Conservation (phyloP, 1,140 invertebrate species). For the Anthonomus grandis region DNA sequence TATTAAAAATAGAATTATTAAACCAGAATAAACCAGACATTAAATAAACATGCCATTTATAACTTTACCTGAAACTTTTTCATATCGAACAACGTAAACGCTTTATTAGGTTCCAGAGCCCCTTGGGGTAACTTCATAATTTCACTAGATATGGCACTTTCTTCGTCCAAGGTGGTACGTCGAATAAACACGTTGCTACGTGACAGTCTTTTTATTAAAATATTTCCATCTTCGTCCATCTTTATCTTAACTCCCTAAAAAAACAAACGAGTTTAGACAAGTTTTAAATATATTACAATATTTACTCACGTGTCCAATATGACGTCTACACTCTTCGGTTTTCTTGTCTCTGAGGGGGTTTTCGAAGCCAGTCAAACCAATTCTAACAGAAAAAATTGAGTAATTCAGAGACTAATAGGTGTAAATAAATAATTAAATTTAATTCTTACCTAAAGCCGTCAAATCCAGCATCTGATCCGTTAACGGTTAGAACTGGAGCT, state of each 20-base stretch:
- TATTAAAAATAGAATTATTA: no score
- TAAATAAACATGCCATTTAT: neutral
- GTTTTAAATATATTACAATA: neutral
- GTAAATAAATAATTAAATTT: neutral
- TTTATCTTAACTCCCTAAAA: constrained; percentile 81
- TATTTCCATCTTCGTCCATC: constrained; percentile 91
- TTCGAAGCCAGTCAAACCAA: constrained; percentile 86
- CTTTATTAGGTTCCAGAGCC: constrained; percentile 83
- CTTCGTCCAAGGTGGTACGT: constrained; percentile 72
- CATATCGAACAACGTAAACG: constrained; percentile 88
- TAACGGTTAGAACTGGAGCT: constrained; percentile 69
- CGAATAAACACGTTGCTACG: constrained; percentile 86
- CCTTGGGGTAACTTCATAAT: constrained; percentile 79
- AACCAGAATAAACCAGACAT: no score
- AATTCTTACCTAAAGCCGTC: constrained; percentile 56
- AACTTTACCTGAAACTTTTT: constrained; percentile 82
- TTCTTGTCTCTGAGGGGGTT: constrained; percentile 87
- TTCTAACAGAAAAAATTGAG: constrained; percentile 61
- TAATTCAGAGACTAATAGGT: neutral
- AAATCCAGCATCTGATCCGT: constrained; percentile 74
- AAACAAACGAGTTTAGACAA: neutral
- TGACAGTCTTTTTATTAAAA: constrained; percentile 85
- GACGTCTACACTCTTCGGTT: constrained; percentile 83
- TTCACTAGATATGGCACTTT: constrained; percentile 83
- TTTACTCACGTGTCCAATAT: constrained; percentile 76